Base-by-base conservation (phyloP, 2,888 invertebrate species). In the Odontocolon sp. region DNA sequence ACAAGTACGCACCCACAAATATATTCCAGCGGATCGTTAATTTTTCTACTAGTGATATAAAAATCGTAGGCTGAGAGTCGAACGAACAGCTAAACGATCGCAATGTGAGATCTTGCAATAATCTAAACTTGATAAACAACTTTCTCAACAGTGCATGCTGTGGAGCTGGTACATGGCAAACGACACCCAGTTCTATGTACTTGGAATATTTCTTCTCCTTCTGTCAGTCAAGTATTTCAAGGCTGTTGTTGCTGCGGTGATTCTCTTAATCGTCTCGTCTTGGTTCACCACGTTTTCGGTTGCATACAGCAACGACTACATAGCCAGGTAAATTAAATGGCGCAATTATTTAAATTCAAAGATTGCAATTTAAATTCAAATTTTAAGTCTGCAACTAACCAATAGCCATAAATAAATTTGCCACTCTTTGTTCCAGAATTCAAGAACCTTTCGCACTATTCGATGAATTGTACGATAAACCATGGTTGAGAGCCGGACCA, bases 381-480 rank as follows among this genome's bases (percentile, higher is more conserved):
- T n/a, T n/a, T n/a, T n/a, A n/a, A n/a, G n/a, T n/a, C n/a, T n/a
- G n/a, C n/a, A n/a, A n/a, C n/a, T n/a, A n/a, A n/a, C n/a, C n/a
- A n/a, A n/a, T n/a, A n/a, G n/a, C n/a, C n/a, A n/a, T n/a, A n/a
- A n/a, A n/a, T n/a, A n/a, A n/a, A n/a, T 0, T 40, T 38, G 56
- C 26, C 23, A 18, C 52, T 47, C 26, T 14, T 36, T 5, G 36
- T 2, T 57, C 5, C 72, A 90, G 95, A 81, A 95, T 96, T 71
- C 94, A 96, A 82, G 94, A 95, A 85, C 96, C 96, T 0, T 96
- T 96, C 84, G 95, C 95, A 80, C 93, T 96, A 85, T 96, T 96
- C 89, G 95, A 96, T 90, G 94, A 95, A 80, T 91, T 96, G 4
- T 96, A 96, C 87, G 96, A 96, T 90, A 96, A 96, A 85, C 96